Base-by-base conservation (phyloP, 1,140 invertebrate species). In the Teleopsis dalmanni region DNA sequence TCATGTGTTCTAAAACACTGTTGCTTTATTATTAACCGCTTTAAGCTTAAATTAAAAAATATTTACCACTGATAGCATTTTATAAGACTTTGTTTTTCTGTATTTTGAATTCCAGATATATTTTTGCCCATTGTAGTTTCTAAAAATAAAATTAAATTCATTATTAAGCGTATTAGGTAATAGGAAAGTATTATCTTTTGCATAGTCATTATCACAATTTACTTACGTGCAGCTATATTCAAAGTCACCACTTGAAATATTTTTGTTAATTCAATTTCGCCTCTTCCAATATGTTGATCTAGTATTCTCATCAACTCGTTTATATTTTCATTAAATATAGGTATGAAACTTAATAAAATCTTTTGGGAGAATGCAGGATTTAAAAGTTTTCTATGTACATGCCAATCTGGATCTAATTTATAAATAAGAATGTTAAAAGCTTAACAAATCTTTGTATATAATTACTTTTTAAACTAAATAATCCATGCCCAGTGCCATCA, bases 71-170 rank as follows among this genome's bases (percentile, higher is more conserved):
- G 58, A 37, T 65, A 67, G 8, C 45, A 53, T n/a, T n/a, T n/a
- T n/a, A n/a, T n/a, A n/a, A n/a, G n/a, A n/a, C n/a, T n/a, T n/a
- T n/a, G n/a, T n/a, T n/a, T n/a, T n/a, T n/a, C n/a, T n/a, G n/a
- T n/a, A n/a, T n/a, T n/a, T n/a, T n/a, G n/a, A n/a, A n/a, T 51
- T n/a, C 33, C 33, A n/a, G 53, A 58, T 0, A 58, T 53, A 27
- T 59, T 55, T 23, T 52, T 57, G 1, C 65, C 64, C 65, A 67
- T 67, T 3, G 65, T 67, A 4, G 64, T 67, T 52, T 64, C 64
- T 63, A 52, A 19, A 48, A 29, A 33, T 16, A n/a, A 29, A n/a
- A 34, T 34, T 14, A 16, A 34, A 34, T 34, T 11, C 11, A 14
- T 13, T 13, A 7, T 34, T 34, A 34, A 34, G 18, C 7, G 13